Conservation (phyloP, 2,113 vertebrate genomes). For the Actenoides lindsayi region DNA sequence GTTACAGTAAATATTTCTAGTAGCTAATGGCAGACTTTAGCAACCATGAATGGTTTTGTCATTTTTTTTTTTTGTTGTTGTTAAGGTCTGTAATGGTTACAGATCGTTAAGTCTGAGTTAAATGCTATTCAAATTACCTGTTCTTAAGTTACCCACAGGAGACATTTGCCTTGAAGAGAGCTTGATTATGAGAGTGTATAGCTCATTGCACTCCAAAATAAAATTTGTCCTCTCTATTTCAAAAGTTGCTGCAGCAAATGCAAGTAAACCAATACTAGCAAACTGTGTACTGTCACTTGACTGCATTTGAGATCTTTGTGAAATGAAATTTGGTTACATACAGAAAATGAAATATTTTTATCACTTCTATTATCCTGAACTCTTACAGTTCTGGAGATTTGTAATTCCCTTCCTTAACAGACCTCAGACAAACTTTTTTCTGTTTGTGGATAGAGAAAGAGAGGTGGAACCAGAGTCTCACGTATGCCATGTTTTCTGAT, state of each 20-base stretch:
- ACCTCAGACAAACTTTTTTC: not conserved
- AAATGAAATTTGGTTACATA: not conserved
- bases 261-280: not conserved
- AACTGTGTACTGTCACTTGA: not conserved
- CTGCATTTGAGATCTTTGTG: not conserved
- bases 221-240: not conserved
- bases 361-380: not conserved
- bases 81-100: not conserved
- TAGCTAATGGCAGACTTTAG: not conserved
- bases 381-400: not conserved
- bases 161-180: not conserved
- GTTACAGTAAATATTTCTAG: not conserved
- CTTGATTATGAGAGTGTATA: not conserved
- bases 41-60: not conserved
- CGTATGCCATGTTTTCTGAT: not conserved
- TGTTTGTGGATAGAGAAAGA: not conserved
- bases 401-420: not conserved
- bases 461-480: not conserved
- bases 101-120: not conserved
- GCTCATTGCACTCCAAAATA: not conserved
- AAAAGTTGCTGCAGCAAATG: not conserved
- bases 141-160: not conserved
- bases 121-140: not conserved
- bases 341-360: not conserved
- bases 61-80: not conserved